Evolutionary conservation across 2,888 invertebrate species (phyloP), one percentile per base, ranked within the genome.

Genomic region (Boloria selene): DNA sequence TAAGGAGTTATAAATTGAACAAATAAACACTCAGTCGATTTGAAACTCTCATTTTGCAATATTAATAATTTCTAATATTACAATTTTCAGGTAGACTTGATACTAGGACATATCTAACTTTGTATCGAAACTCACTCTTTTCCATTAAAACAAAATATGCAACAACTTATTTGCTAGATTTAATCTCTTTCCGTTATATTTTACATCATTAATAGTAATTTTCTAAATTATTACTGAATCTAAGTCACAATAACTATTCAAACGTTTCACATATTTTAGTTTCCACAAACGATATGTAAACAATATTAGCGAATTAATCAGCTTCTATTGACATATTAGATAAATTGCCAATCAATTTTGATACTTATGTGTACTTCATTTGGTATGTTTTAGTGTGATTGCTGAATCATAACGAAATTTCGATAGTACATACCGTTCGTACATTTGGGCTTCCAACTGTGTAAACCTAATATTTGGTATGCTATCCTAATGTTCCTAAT

Each of bases 241-340:
- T 58, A 58, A 64, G 44, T 45, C 18, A 52, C 45, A 58, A 64
- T 16, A 31, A 45, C 51, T 22, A 56, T 55, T 69, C 51, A 55
- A 66, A 65, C 63, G 58, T 68, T 69, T 50, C 64, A 65, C 54
- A 54, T 55, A 65, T 61, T 69, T 65, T 65, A 62, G 58, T 49
- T 59, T 50, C 63, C 59, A 64, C 69, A 67, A 70, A 72, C 58
- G 70, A 68, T 70, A 68, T 68, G 72, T 61, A 68, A 71, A 72
- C 70, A 68, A 64, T 50, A 72, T 70, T 70, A 71, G 59, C 64
- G 61, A 62, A 67, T 72, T 72, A 70, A 65, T 72, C 70, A 68
- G 61, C 68, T 51, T 16, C 58, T 64, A 66, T 69, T 70, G 69
- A 65, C 62, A 65, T 55, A 62, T 62, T 54, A 50, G 54, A 51